Base-by-base conservation (phyloP, 2,113 vertebrate species). In the Cyprinodon brontotheroides region DNA sequence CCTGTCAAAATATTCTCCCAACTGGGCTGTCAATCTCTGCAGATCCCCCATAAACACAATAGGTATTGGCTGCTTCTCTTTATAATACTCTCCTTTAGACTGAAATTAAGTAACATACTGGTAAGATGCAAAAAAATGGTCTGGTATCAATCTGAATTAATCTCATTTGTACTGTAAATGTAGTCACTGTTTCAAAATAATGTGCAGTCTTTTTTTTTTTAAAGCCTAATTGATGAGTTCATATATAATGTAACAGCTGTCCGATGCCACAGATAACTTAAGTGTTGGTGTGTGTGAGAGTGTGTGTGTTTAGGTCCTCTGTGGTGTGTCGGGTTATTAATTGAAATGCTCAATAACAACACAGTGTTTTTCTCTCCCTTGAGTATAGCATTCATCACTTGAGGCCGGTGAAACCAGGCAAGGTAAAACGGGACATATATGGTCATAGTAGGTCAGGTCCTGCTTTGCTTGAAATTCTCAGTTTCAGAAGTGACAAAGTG, bases 291-390 rank as follows among this genome's bases (percentile, higher is more conserved):
- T 60, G 57, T 60, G 15, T 59, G 29, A 29, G 29, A 29, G 29
- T 2, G 37, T 63, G 14, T 65, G 61, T 61, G 69, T 81, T 83
- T 64, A 72, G 75, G 65, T 81, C 82, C 74, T 72, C 1, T 7
- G 83, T 69, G 66, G 59, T 77, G 85, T 86, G 85, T 83, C 68
- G 60, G 75, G 69, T 89, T 92, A 92, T 92, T 92, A 91, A 94
- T 93, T 91, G 92, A 91, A 88, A 74, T 85, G 92, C 89, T 94
- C 92, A 94, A 91, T 93, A 94, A 92, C 89, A 86, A 84, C 82
- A 69, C 73, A 70, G 71, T 83, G 81, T 81, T 83, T 74, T 38
- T 74, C 17, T 89, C 87, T 87, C 77, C 91, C 72, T 85, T 53
- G 84, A 89, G 90, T 67, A 87, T 72, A 80, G 74, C 85, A 90